phyloP scores from a whole-genome alignment of 2,797 vertebrate species.

The Menidia menidia region DNA sequence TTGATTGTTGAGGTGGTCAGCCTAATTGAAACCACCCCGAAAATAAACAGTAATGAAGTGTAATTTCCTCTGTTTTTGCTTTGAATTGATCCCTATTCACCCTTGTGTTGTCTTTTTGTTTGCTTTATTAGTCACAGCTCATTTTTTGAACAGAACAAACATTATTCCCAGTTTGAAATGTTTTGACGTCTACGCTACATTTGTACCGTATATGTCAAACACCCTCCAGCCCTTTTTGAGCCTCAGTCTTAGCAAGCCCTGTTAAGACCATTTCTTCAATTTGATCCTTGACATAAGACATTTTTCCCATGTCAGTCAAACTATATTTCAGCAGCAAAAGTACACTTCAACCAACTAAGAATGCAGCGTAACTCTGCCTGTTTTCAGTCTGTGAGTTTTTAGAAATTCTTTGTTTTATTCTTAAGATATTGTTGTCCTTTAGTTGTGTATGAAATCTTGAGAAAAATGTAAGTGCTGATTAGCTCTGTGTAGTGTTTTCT shows the following conservation, averaged over 20 bases:
- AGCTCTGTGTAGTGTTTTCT: constrained; percentile 31
- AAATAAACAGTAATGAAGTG: constrained; percentile 57
- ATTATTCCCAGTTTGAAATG: constrained; percentile 8
- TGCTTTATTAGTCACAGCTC: constrained; percentile 7
- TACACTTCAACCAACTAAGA: background rate
- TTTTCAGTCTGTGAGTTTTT: constrained; percentile 5
- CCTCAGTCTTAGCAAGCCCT: background rate
- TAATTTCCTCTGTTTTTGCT: constrained; percentile 53
- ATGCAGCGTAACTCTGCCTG: background rate
- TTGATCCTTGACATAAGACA: background rate
- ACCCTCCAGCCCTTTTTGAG: constrained; percentile 2
- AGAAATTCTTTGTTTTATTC: constrained; percentile 8
- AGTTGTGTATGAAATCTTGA: constrained; percentile 33
- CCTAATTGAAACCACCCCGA: constrained; percentile 53
- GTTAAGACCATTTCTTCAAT: background rate
- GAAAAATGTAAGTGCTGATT: constrained; percentile 30
- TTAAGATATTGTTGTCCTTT: constrained; percentile 21
- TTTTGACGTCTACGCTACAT: constrained; percentile 4
- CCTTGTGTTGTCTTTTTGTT: constrained; percentile 32
- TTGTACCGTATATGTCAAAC: constrained; percentile 1
- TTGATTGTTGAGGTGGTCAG: constrained; percentile 52
- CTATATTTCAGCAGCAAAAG: constrained; percentile 6
- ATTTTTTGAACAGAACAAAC: constrained; percentile 12
- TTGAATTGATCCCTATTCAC: constrained; percentile 11
- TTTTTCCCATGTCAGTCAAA: constrained; percentile 2